Percentiles rank a stretch among this genome's conserved stretches.
Evolutionary conservation across 2,113 vertebrate genomes (phyloP).

Genomic region (Stigmatopora argus): DNA sequence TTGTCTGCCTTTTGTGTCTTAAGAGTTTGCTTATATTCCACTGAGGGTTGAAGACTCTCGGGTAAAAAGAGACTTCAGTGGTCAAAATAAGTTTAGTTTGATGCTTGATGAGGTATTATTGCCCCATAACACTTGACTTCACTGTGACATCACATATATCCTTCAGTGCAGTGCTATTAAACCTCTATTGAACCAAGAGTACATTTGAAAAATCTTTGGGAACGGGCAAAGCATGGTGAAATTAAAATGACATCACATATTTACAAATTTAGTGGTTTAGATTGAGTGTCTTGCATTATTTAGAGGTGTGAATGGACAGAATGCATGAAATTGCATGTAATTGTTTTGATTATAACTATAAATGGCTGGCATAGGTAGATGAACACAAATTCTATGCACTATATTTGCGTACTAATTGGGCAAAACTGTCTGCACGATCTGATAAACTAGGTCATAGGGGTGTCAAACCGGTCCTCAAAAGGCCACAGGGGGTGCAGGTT

Average conservation of each 20-base stretch:
- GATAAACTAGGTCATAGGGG: too few species aligned
- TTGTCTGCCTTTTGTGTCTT: constrained; percentile 33
- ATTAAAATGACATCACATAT: too few species aligned
- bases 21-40: constrained; percentile 45
- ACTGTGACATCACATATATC: not conserved
- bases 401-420: not conserved
- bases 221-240: too few species aligned
- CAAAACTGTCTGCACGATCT: not conserved
- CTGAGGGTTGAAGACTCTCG: constrained; percentile 35
- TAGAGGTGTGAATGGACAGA: too few species aligned
- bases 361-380: not conserved
- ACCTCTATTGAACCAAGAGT: not conserved
- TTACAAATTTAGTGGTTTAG: too few species aligned
- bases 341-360: not conserved
- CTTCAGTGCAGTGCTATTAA: not conserved
- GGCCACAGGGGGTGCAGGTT: too few species aligned
- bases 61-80: constrained; percentile 48
- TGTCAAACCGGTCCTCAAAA: too few species aligned
- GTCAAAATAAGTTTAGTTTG: constrained; percentile 11
- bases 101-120: not conserved
- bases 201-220: not conserved
- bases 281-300: too few species aligned
- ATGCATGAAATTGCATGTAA: not conserved
- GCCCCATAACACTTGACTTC: not conserved
- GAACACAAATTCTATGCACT: not conserved